These are phyloP conservation scores for Dysmachus trigonus DNA, from an alignment of 2,888 invertebrate genomes.

Conservation along the genomic window DNA sequence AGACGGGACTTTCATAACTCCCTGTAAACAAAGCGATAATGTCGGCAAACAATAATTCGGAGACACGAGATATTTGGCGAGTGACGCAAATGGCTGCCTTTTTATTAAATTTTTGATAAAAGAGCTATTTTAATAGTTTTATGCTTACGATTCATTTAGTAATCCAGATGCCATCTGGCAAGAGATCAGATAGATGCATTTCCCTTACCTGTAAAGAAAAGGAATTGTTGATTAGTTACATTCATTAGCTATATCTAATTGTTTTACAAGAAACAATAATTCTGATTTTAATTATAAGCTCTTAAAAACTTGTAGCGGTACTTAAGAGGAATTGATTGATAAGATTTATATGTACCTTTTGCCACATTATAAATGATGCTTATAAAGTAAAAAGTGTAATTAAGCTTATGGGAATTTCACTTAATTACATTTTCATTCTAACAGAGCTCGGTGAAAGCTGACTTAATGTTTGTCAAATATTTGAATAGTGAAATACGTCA, in stretches of 20 bases:
- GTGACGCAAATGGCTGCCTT: slow-evolving; percentile 19
- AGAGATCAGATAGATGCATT: neutral
- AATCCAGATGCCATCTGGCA: neutral
- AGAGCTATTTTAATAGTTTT: slow-evolving; percentile 1
- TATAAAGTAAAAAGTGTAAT: neutral
- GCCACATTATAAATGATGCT: neutral
- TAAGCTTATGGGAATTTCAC: neutral
- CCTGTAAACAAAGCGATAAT: slow-evolving; percentile 4
- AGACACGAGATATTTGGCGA: neutral
- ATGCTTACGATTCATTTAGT: neutral
- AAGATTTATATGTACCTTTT: neutral
- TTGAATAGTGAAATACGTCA: neutral
- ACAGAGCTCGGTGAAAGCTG: neutral
- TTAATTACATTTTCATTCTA: neutral
- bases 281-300: neutral
- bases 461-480: neutral
- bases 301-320: neutral
- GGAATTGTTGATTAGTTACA: neutral
- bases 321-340: neutral
- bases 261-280: neutral
- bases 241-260: neutral
- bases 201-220: neutral
- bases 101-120: neutral
- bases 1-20: neutral
- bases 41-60: neutral